Percentiles rank a stretch among this genome's conserved stretches.
Conservation (phyloP, 2,888 invertebrate species). For the Meghimatium bilineatum region DNA sequence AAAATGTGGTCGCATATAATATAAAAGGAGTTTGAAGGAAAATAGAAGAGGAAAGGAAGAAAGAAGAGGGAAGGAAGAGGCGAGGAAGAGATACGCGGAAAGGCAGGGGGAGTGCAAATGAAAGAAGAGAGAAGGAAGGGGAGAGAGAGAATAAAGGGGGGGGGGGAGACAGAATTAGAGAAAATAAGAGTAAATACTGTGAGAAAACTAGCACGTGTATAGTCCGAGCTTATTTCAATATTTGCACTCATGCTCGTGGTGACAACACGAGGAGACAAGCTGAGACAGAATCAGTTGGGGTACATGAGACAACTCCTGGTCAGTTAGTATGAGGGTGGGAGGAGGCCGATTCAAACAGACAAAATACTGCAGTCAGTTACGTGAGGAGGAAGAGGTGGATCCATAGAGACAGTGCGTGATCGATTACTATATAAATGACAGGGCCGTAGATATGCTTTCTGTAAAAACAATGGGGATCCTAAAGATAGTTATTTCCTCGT, state of each 20-base stretch:
- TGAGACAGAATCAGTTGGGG: neutral
- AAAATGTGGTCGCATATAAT: too few species aligned
- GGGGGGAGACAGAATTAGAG: neutral
- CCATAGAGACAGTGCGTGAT: neutral
- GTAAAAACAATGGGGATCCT: too few species aligned
- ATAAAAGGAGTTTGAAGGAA: neutral
- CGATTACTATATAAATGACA: too few species aligned
- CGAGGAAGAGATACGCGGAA: neutral
- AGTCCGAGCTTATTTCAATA: constrained; percentile 27
- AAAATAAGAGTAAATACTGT: constrained; percentile 35
- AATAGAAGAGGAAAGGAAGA: neutral
- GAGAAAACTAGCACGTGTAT: constrained; percentile 39
- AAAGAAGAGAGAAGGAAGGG: neutral
- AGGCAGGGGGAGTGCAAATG: too few species aligned
- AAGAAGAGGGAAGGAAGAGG: neutral
- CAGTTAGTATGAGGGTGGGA: neutral
- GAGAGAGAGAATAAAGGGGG: neutral
- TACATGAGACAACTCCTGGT: neutral
- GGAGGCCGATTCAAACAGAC: too few species aligned
- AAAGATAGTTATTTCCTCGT: too few species aligned
- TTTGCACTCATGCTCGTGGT: constrained; percentile 9
- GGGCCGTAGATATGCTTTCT: too few species aligned
- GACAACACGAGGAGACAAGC: neutral
- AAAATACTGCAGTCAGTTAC: neutral
- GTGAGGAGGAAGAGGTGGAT: neutral